Percentiles rank a stretch among this genome's conserved stretches.
phyloP scores from a whole-genome alignment of 2,113 vertebrate species.

The Bubo bubo region DNA sequence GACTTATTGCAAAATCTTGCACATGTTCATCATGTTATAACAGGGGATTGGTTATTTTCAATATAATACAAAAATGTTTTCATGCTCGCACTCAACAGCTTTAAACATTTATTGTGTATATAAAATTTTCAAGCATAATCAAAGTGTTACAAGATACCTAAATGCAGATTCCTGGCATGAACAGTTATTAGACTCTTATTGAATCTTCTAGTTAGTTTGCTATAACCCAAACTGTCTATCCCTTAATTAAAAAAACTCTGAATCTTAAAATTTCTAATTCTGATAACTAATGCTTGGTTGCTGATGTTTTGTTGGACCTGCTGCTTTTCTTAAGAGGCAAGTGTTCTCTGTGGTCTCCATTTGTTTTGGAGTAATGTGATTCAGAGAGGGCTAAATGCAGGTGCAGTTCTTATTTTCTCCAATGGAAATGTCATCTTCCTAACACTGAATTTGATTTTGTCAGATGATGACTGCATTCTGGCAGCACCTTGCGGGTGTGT shows the following conservation, averaged over 20 bases:
- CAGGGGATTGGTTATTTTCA: neutral
- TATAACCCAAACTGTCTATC: neutral
- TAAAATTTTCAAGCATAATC: neutral
- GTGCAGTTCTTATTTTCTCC: constrained; percentile 8
- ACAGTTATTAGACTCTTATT: neutral
- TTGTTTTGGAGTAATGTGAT: constrained; percentile 7
- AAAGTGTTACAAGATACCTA: neutral
- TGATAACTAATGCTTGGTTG: neutral
- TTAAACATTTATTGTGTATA: neutral
- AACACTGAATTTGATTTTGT: constrained; percentile 3
- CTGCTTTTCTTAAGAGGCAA: constrained; percentile 8
- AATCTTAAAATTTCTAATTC: neutral
- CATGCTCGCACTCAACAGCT: accelerated
- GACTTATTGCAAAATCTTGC: neutral
- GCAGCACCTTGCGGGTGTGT: neutral
- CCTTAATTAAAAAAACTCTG: neutral
- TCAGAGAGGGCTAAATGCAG: neutral
- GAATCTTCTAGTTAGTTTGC: neutral
- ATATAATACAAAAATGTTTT: neutral
- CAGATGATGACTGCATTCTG: neutral
- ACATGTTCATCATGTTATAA: neutral
- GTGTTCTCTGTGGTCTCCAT: neutral
- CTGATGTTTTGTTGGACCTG: neutral
- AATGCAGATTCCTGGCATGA: neutral
- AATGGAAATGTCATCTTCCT: neutral